These are phyloP conservation scores for Euglossa dilemma DNA, from an alignment of 1,140 invertebrate species.

Conservation along the genomic window DNA sequence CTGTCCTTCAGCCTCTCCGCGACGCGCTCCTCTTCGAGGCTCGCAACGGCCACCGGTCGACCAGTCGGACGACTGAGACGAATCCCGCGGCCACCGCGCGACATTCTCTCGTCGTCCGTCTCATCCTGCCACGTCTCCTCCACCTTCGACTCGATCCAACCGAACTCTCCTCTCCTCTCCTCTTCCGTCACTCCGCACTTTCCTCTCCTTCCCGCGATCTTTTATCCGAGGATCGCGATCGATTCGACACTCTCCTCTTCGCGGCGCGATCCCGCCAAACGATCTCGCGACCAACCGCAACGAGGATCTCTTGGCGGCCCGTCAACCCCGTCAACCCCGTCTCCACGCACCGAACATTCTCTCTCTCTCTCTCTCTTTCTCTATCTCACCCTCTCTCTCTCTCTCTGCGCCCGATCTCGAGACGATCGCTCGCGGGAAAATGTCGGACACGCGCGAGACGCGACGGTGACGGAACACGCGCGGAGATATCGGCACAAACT, in stretches of 20 bases:
- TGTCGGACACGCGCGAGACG: background rate
- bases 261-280: background rate
- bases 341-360: background rate
- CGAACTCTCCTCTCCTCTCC: background rate
- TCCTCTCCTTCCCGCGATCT: background rate
- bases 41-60: background rate
- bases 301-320: background rate
- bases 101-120: slow-evolving; percentile 53
- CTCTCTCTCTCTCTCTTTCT: no score
- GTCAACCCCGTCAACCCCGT: background rate
- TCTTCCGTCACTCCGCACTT: background rate
- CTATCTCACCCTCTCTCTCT: no score
- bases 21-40: background rate
- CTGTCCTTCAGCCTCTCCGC: background rate
- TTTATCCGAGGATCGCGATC: background rate
- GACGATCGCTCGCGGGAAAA: slow-evolving; percentile 21
- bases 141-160: slow-evolving; percentile 45
- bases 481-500: no score
- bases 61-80: slow-evolving; percentile 41
- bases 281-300: background rate
- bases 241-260: background rate
- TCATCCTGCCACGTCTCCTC: slow-evolving; percentile 55
- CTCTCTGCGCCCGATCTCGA: background rate
- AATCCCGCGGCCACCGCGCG: slow-evolving; percentile 38
- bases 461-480: background rate